These are phyloP conservation scores for Spea hammondii DNA, from an alignment of 2,797 vertebrate genomes.

Conservation along the genomic window DNA sequence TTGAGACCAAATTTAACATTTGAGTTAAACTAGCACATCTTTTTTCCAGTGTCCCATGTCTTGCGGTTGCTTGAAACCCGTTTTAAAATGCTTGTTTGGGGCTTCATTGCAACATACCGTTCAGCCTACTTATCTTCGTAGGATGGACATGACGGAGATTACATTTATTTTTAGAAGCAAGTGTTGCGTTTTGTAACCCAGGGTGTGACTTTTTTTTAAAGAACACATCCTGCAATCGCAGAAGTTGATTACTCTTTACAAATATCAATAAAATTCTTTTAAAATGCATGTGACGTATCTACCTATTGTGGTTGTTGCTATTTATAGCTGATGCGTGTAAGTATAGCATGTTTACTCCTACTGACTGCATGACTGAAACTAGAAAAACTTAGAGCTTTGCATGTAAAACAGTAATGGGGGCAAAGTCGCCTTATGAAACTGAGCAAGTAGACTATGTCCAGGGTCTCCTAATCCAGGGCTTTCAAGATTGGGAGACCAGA, in stretches of 20 bases:
- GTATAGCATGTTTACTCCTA: neutral
- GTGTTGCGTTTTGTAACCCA: neutral
- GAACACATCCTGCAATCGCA: neutral
- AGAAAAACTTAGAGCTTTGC: no score
- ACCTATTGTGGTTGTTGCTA: neutral
- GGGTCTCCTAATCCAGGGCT: no score
- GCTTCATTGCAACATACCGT: neutral
- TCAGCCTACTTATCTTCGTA: neutral
- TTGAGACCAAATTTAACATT: no score
- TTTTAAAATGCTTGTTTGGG: neutral
- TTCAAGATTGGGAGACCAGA: no score
- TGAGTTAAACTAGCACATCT: no score
- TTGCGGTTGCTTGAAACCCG: neutral
- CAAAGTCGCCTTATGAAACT: no score
- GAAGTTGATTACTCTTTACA: neutral
- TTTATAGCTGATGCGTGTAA: neutral
- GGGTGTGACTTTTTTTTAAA: conserved; percentile 32
- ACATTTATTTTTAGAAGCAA: conserved; percentile 29
- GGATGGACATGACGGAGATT: neutral
- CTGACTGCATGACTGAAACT: no score
- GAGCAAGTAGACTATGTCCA: no score
- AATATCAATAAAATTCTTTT: neutral
- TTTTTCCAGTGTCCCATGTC: neutral
- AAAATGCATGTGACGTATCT: neutral
- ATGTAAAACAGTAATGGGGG: no score